Evolutionary conservation across 1,140 invertebrate species (phyloP), one percentile per base, ranked within the genome.

Genomic region (Bombus confusus): DNA sequence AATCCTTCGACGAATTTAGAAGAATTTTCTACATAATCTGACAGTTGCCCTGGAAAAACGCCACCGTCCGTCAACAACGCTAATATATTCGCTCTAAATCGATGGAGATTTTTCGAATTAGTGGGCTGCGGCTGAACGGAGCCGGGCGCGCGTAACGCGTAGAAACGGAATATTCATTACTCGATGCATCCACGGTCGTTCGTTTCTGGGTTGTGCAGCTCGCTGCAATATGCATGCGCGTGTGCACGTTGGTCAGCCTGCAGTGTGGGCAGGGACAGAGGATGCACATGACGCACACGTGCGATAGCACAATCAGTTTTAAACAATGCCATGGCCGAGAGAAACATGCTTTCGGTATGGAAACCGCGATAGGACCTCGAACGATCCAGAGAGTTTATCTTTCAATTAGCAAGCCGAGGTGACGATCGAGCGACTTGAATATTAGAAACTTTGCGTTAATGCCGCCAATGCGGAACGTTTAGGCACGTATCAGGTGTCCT

Each of bases 101-200:
- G 66, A 37, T 10, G 18, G 22, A 68, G 31, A 68, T 68, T 68
- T 28, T 28, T 6, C 25, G 52, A 59, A 59, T 76, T 59, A 79
- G 68, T 80, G 73, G 43, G 25, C 59, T 76, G 28, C 72, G 41
- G 59, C 37, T 83, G 39, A 68, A 83, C 62, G 15, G 59, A 25
- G 12, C 31, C n/a, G 8, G 25, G 28, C 43, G 47, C 80, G 80
- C 22, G 80, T 18, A 75, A 81, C 39, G 72, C 80, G 72, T 39
- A 76, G 72, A 47, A 83, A 66, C 73, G 81, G 73, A 83, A 83
- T 83, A 83, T 83, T 83, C 81, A 83, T 83, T 77, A 68, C 43
- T 10, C 25, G 81, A 76, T 76, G 62, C 59, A 83, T 83, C 43
- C 72, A 73, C 47, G 81, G 34, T 34, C 73, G 81, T 77, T 52